Evolutionary conservation across 2,113 vertebrate species (phyloP).

Genomic region (Laticauda laticaudata): DNA sequence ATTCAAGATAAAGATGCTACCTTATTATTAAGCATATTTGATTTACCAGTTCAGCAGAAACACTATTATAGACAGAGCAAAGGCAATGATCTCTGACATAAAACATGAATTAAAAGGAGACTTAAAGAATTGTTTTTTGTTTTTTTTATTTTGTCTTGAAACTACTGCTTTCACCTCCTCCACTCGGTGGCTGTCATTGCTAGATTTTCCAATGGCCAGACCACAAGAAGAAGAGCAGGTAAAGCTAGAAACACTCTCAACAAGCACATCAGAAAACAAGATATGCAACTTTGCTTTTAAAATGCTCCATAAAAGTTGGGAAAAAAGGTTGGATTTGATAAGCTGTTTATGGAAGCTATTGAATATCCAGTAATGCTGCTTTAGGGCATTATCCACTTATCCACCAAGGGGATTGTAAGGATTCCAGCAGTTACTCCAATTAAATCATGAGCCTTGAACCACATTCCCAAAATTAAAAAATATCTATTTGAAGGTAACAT

Average conservation of each 20-base stretch:
- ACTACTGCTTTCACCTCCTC: background rate
- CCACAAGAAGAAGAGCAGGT: background rate
- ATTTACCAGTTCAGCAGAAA: background rate
- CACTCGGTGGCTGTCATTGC: background rate
- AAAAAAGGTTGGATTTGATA: background rate
- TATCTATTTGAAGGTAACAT: too few relatives aligned
- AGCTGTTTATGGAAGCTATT: background rate
- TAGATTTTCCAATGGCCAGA: background rate
- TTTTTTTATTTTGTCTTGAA: background rate
- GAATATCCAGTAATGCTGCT: background rate
- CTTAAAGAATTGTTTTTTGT: background rate
- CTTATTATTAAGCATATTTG: background rate
- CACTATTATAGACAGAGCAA: background rate
- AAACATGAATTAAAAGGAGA: background rate
- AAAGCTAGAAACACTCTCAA: background rate
- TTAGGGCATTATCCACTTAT: background rate
- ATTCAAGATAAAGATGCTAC: background rate
- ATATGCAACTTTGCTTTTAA: background rate
- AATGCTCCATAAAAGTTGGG: background rate
- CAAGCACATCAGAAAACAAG: background rate
- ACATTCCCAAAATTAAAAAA: too few relatives aligned
- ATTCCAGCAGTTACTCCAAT: too few relatives aligned
- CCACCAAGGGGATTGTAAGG: background rate
- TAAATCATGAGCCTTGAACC: too few relatives aligned
- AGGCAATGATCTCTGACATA: background rate